Evolutionary conservation across 1,140 invertebrate species (phyloP), one percentile per base, ranked within the genome.

Genomic region (Papilio aristodemus): DNA sequence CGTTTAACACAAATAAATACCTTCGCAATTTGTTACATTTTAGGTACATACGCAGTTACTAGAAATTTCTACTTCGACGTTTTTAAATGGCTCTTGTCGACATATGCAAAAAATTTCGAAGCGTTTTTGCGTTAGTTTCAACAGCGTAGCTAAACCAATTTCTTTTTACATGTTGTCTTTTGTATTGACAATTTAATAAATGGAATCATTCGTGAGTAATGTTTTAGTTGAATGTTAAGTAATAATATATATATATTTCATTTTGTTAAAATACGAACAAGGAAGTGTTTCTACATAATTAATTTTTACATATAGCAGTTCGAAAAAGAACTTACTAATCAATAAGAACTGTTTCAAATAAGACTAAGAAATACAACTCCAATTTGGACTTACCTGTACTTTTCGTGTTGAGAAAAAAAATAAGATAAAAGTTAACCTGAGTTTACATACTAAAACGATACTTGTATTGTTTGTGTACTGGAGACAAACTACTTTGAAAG

Each of bases 91-190:
- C 14, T 27, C 25, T 4, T 7, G 46, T 25, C 9, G 14, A 50
- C 41, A 66, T 54, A n/a, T 66, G 43, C 43, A 66, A 66, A 46
- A 50, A 25, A 43, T 66, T 50, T 50, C 63, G 43, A 43, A 50
- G 43, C 27, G 50, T 46, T 60, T 66, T 66, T 50, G 41, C 41
- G 7, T 25, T n/a, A 50, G n/a, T 43, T 46, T 46, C 10, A 46
- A 43, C 38, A 50, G 25, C 11, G 22, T n/a, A 27, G 62, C 41
- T 46, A 50, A 66, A 27, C 19, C 19, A 66, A 66, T 17, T 50
- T n/a, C 46, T 41, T 66, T 66, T 37, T 60, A 0, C 13, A 38
- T 8, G 8, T 32, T 14, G 32, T 60, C 36, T 27, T 25, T 60
- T 19, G 11, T 2, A 11, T 17, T 37, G 58, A 37, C 7, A 60